phyloP scores from a whole-genome alignment of 2,888 invertebrate genomes.

The Lumbricus terrestris region DNA sequence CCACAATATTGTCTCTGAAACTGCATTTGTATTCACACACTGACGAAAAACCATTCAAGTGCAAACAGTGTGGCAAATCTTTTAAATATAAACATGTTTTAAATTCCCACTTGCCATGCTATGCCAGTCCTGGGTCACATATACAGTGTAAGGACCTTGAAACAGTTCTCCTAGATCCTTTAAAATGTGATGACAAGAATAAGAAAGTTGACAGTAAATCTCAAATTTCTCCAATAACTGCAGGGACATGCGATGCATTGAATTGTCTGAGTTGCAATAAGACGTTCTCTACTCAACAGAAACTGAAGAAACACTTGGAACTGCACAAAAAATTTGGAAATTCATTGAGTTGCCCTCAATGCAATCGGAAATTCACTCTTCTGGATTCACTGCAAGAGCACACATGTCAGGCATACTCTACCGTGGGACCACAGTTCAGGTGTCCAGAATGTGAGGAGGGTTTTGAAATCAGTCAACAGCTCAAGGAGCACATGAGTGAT shows the following conservation, averaged over 20 bases:
- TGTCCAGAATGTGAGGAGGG: background rate
- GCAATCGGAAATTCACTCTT: background rate
- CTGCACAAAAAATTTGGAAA: background rate
- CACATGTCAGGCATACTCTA: background rate
- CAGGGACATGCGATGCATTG: background rate
- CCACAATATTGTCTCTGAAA: background rate
- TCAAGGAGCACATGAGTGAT: background rate
- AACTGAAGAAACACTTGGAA: background rate
- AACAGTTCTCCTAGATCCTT: background rate
- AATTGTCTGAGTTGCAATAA: background rate
- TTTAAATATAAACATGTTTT: background rate
- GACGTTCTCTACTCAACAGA: background rate
- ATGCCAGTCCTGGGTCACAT: background rate
- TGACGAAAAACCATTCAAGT: background rate
- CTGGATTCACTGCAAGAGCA: background rate
- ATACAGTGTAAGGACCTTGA: background rate
- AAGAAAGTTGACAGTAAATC: background rate
- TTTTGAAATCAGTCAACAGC: background rate
- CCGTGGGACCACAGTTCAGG: background rate
- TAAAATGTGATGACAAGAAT: background rate
- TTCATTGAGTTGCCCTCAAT: background rate
- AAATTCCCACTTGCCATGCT: background rate
- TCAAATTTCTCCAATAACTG: background rate
- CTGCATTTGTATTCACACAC: background rate
- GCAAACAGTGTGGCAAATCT: background rate